Conservation (phyloP, 2,113 vertebrate species). For the Potamarius usumacintae region DNA sequence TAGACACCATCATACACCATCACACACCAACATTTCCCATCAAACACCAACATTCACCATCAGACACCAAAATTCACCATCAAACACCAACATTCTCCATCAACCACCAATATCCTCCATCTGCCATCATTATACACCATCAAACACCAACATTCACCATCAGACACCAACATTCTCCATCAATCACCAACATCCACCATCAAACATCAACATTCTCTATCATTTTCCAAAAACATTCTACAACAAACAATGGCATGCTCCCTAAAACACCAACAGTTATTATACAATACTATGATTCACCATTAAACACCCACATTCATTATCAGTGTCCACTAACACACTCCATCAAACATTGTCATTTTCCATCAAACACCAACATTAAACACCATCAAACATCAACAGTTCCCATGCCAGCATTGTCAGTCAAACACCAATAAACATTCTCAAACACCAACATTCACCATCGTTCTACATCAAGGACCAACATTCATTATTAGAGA, state of each 20-base stretch:
- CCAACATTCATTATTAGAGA: neutral
- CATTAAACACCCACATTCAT: neutral
- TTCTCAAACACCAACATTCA: neutral
- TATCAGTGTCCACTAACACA: neutral
- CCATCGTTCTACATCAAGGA: neutral
- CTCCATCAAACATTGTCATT: neutral
- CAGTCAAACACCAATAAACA: neutral
- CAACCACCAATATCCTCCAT: neutral
- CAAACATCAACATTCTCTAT: neutral
- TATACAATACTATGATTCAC: too few relatives aligned
- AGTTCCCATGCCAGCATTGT: neutral
- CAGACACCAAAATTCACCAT: neutral
- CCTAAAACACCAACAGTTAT: neutral
- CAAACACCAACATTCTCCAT: neutral
- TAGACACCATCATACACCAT: neutral
- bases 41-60: neutral
- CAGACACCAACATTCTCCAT: neutral
- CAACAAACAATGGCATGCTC: neutral
- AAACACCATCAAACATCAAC: neutral
- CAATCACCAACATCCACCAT: too few relatives aligned
- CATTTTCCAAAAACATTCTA: neutral
- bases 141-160: neutral
- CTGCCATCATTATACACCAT: too few relatives aligned
- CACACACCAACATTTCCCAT: neutral
- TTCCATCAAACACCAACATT: neutral